Conservation (phyloP, 1,140 invertebrate species). For the Leptopilina clavipes region DNA sequence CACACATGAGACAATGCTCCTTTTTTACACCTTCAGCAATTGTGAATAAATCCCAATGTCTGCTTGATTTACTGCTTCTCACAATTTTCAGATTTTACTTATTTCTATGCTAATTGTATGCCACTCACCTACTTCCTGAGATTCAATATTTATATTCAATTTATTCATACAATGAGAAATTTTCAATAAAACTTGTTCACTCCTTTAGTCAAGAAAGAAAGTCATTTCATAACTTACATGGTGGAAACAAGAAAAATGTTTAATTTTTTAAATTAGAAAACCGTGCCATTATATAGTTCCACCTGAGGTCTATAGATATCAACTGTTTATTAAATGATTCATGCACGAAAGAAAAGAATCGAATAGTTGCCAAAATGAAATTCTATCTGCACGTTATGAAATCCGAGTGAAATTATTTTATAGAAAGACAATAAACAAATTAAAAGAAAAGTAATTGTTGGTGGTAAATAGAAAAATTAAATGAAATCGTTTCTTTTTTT, state of each 20-base stretch:
- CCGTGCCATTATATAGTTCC: neutral
- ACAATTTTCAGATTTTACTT: neutral
- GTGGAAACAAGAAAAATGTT: neutral
- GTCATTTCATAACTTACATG: too few species aligned
- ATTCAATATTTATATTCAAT: neutral
- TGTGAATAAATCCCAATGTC: neutral
- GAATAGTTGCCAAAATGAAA: constrained; percentile 22
- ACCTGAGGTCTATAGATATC: neutral
- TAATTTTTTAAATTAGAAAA: neutral
- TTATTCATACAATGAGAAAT: too few species aligned
- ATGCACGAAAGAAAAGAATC: neutral
- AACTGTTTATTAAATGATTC: neutral
- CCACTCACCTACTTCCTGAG: neutral
- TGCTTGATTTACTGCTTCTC: constrained; percentile 26
- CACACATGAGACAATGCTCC: neutral
- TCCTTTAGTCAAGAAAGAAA: too few species aligned
- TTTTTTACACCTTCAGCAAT: neutral
- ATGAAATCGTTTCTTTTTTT: neutral
- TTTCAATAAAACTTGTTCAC: too few species aligned
- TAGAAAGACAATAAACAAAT: neutral
- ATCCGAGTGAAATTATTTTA: neutral
- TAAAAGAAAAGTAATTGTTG: neutral
- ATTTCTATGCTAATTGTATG: constrained; percentile 27
- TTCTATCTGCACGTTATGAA: neutral
- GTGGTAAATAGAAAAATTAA: too few species aligned